Base-by-base conservation (phyloP, 2,888 invertebrate genomes). In the Mamestra brassicae region DNA sequence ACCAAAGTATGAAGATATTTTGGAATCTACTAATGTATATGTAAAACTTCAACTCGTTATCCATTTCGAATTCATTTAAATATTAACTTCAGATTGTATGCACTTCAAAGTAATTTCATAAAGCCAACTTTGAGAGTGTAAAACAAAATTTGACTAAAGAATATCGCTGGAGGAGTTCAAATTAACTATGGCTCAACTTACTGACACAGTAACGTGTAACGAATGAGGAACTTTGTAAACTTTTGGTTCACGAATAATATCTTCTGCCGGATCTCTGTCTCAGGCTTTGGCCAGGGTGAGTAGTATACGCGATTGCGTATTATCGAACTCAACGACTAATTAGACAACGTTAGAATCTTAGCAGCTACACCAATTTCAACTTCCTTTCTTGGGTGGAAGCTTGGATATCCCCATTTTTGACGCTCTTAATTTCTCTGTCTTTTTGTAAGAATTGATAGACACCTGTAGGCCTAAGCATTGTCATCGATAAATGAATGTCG, bases 241-340 rank as follows among this genome's bases (percentile, higher is more conserved):
- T 89, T 89, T 81, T 72, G 69, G 72, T 84, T 84, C 80, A 84
- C 80, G 86, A 89, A 87, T 85, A 86, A 85, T 78, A 80, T 85
- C 81, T 83, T 69, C 57, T 68, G 69, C 63, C 61, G 66, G 77
- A 78, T 78, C 76, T 78, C 68, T 77, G 77, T 81, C 80, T 63
- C 15, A 17, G 38, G 52, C 52, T 17, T 11, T 2, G 45, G 26
- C 2, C 5, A 26, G 17, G 8, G n/a, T 68, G 17, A 38, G 10
- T 3, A 58, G n/a, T n/a, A 47, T 15, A 52, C 36, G 47, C 38
- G 17, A 6, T 17, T 36, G 4, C 17, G 17, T 1, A 52, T 17
- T 52, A 52, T 52, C 17, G 17, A 52, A 47, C 13, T 47, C 42
- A 13, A 47, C 13, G 47, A 11, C 47, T 47, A 47, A 47, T 47